Conservation (phyloP, 2,888 invertebrate genomes). For the Nemotelus pantherinus region DNA sequence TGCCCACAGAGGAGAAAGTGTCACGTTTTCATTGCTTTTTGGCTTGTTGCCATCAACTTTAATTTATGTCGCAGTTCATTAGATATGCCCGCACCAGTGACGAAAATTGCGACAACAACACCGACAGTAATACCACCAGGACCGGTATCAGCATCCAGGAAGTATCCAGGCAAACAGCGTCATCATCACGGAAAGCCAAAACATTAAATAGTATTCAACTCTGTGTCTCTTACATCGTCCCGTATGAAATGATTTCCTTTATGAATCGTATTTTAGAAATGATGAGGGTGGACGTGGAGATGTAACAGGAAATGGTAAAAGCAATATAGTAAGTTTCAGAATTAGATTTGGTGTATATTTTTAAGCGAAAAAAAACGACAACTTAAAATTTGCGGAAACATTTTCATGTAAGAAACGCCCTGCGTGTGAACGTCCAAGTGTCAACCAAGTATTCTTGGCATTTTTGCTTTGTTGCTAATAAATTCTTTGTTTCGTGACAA, state of each 20-base stretch:
- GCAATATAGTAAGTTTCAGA: too few relatives aligned
- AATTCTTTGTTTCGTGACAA: too few relatives aligned
- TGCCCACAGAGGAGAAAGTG: not conserved
- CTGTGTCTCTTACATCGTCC: not conserved
- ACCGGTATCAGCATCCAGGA: too few relatives aligned
- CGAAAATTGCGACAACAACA: not conserved
- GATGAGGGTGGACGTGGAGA: not conserved
- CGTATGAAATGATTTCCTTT: constrained; percentile 23
- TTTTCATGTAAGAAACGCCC: too few relatives aligned
- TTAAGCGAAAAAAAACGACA: too few relatives aligned
- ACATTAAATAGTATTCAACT: constrained; percentile 8
- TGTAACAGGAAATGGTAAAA: not conserved
- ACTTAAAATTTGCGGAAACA: too few relatives aligned
- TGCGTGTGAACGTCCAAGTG: too few relatives aligned
- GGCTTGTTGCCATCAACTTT: constrained; percentile 26
- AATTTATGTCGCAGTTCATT: constrained; percentile 43
- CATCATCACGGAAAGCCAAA: constrained; percentile 4
- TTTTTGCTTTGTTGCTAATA: too few relatives aligned
- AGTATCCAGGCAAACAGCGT: not conserved
- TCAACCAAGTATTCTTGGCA: too few relatives aligned
- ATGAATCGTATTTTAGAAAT: constrained; percentile 20
- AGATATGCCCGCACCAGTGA: constrained; percentile 25
- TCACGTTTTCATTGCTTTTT: constrained; percentile 33
- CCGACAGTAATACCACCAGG: not conserved
- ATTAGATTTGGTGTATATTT: too few relatives aligned